These are phyloP conservation scores for Netelia fuscicornis DNA, from an alignment of 2,888 invertebrate species.

Conservation along the genomic window DNA sequence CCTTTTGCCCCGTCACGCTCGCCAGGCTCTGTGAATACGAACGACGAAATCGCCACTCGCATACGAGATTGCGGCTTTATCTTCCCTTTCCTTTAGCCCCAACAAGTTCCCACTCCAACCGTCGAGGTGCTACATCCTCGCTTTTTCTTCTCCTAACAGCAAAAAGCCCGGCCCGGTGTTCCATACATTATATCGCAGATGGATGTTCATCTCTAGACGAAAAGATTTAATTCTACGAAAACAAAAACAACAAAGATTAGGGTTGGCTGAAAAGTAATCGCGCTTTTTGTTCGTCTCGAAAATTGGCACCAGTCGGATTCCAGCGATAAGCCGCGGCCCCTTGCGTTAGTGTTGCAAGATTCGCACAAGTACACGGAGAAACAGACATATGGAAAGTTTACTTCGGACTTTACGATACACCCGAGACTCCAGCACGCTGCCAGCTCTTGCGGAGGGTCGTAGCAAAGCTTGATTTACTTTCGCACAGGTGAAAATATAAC, in stretches of 20 bases:
- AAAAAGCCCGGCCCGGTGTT: constrained; percentile 8
- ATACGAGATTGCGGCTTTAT: constrained; percentile 64
- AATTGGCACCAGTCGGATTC: constrained; percentile 17
- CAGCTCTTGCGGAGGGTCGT: constrained; percentile 34
- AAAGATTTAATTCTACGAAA: constrained; percentile 33
- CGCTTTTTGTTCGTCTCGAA: neutral
- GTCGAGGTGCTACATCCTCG: neutral
- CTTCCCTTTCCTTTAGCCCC: constrained; percentile 23
- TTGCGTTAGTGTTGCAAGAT: neutral
- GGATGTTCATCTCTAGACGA: constrained; percentile 22
- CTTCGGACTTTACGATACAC: constrained; percentile 50
- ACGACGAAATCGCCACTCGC: constrained; percentile 63
- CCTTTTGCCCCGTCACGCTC: constrained; percentile 12
- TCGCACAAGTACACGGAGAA: constrained; percentile 7
- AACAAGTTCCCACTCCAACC: neutral
- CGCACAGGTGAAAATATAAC: constrained; percentile 29
- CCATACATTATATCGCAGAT: neutral
- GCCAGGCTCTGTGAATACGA: constrained; percentile 59
- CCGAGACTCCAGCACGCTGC: constrained; percentile 29
- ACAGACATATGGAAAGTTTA: constrained; percentile 46
- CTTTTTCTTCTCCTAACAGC: constrained; percentile 18
- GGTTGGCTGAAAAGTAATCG: neutral
- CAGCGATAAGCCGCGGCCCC: constrained; percentile 6
- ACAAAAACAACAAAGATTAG: constrained; percentile 8
- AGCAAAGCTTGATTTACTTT: constrained; percentile 68